Percentiles rank a stretch among this genome's conserved stretches.
phyloP scores from a whole-genome alignment of 2,888 invertebrate species.

The Hypselothyrea guttata region DNA sequence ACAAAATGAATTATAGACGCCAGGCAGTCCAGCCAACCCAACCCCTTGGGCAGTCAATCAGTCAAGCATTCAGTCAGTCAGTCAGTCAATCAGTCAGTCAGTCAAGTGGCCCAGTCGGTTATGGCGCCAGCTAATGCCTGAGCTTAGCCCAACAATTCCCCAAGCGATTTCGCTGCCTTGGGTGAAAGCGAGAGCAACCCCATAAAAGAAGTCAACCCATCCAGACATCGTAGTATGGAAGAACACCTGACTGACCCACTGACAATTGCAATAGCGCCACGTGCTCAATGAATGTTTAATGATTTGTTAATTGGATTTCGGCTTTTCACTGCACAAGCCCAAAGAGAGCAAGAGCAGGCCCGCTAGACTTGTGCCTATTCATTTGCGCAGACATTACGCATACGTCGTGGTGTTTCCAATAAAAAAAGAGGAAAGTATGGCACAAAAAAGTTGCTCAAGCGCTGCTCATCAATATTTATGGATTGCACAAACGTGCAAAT shows the following conservation, averaged over 20 bases:
- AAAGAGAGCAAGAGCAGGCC: constrained; percentile 5
- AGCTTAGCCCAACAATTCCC: constrained; percentile 52
- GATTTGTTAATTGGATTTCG: constrained; percentile 83
- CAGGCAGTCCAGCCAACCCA: too few species aligned
- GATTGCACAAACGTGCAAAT: constrained; percentile 69
- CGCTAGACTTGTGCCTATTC: constrained; percentile 56
- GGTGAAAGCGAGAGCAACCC: constrained; percentile 38
- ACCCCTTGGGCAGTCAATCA: constrained; percentile 18
- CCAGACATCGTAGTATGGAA: background rate
- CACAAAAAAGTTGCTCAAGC: constrained; percentile 17
- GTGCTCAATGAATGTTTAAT: constrained; percentile 82
- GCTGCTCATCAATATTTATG: constrained; percentile 72
- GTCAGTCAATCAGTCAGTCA: constrained; percentile 10
- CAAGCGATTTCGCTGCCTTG: constrained; percentile 49
- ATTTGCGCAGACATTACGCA: constrained; percentile 50
- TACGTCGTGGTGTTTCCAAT: constrained; percentile 26
- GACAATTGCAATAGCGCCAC: constrained; percentile 74
- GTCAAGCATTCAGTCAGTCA: constrained; percentile 7
- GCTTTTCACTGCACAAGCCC: constrained; percentile 61
- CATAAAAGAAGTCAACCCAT: constrained; percentile 20
- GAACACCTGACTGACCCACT: constrained; percentile 39
- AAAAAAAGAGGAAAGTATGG: background rate
- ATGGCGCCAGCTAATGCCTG: constrained; percentile 45
- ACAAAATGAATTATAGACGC: too few species aligned
- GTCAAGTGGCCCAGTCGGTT: constrained; percentile 23